Conservation (phyloP, 2,888 invertebrate genomes). For the Latheticus oryzae region DNA sequence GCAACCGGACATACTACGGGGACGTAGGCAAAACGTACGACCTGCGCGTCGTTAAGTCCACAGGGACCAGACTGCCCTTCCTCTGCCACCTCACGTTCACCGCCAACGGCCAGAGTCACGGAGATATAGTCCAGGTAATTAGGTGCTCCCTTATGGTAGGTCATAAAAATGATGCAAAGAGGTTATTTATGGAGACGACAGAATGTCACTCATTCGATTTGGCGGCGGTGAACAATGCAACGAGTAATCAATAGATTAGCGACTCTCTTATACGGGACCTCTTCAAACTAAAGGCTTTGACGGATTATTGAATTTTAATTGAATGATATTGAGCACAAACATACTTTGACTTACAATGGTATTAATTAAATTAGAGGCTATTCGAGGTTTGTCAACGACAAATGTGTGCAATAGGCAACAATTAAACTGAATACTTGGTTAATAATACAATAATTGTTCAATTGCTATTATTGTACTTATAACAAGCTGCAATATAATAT, state of each 20-base stretch:
- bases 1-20: constrained; percentile 93
- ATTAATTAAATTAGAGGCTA: constrained; percentile 22
- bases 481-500: not conserved
- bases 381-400: constrained; percentile 15
- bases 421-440: constrained; percentile 1
- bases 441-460: not conserved
- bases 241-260: constrained; percentile 15
- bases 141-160: constrained; percentile 8
- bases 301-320: constrained; percentile 24
- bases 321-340: constrained; percentile 12
- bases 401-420: not conserved
- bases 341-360: constrained; percentile 16
- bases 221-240: constrained; percentile 24
- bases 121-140: constrained; percentile 86
- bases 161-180: constrained; percentile 6
- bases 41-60: constrained; percentile 78
- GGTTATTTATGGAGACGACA: not conserved
- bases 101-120: constrained; percentile 88
- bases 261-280: constrained; percentile 8
- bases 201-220: constrained; percentile 1
- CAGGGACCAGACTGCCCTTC: constrained; percentile 83
- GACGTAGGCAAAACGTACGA: constrained; percentile 86
- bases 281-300: constrained; percentile 10
- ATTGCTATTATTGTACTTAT: not conserved
- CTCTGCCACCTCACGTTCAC: constrained; percentile 92